Conservation (phyloP, 1,140 invertebrate genomes). For the Dreissena rostriformis region DNA sequence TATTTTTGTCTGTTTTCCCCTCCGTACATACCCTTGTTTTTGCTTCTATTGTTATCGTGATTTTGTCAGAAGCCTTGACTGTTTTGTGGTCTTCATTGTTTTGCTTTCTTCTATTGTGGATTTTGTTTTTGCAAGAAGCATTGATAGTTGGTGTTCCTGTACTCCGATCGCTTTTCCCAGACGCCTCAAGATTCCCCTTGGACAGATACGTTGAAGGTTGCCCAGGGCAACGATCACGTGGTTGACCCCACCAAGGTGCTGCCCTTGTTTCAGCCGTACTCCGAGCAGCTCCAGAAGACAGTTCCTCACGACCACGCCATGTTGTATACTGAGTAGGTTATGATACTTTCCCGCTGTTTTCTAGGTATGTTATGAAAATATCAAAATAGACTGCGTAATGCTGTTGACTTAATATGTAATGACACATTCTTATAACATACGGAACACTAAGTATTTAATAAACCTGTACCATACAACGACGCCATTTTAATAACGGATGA, state of each 20-base stretch:
- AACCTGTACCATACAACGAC: too few relatives aligned
- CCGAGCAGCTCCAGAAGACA: slow-evolving; percentile 22
- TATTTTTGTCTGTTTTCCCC: background rate
- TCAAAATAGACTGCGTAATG: too few relatives aligned
- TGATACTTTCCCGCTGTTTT: background rate
- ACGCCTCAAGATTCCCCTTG: slow-evolving; percentile 25
- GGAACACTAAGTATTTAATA: too few relatives aligned
- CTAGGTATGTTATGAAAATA: too few relatives aligned
- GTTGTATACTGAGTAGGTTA: slow-evolving; percentile 28
- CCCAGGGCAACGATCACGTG: background rate
- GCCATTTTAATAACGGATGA: too few relatives aligned
- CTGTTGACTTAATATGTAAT: too few relatives aligned
- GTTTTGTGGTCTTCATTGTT: background rate
- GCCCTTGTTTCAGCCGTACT: slow-evolving; percentile 31
- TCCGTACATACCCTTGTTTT: background rate
- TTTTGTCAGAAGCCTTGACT: too few relatives aligned
- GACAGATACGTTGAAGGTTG: slow-evolving; percentile 22
- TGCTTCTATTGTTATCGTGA: background rate
- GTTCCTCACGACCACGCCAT: slow-evolving; percentile 43
- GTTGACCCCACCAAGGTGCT: slow-evolving; percentile 25
- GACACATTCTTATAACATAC: too few relatives aligned
- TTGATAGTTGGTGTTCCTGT: background rate
- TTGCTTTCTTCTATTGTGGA: background rate
- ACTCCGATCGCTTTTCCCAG: background rate
- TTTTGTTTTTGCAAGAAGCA: background rate